These are phyloP conservation scores for Corythoichthys haematopterus DNA, from an alignment of 2,113 vertebrate genomes.

Conservation along the genomic window DNA sequence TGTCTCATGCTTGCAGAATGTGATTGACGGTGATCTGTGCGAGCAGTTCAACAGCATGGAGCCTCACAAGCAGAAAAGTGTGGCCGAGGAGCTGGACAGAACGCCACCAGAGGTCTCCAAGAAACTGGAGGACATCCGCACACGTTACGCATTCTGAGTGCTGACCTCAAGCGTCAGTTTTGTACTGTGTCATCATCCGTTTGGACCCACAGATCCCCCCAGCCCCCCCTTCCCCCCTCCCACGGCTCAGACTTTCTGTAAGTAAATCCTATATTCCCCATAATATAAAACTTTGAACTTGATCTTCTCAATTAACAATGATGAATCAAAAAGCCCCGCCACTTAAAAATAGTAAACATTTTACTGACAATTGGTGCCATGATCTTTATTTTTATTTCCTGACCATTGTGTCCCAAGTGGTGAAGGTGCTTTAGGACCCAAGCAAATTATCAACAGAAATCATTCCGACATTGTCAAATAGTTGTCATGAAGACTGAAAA, in stretches of 20 bases:
- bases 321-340: background rate
- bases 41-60: constrained; percentile 99
- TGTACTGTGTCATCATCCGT: background rate
- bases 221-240: background rate
- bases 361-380: background rate
- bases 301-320: background rate
- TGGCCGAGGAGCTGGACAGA: constrained; percentile 91
- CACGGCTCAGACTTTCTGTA: background rate
- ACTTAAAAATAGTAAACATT: background rate
- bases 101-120: constrained; percentile 97
- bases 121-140: constrained; percentile 97
- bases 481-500: background rate
- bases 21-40: constrained; percentile 97
- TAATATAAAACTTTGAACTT: background rate
- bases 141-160: constrained; percentile 91
- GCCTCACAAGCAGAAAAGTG: constrained; percentile 95
- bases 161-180: background rate
- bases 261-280: background rate
- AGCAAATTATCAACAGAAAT: background rate
- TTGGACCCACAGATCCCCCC: background rate
- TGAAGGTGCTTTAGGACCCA: background rate
- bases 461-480: background rate
- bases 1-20: constrained; percentile 75
- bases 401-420: background rate
- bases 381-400: background rate